Evolutionary conservation across 2,797 vertebrate genomes (phyloP), one percentile per base, ranked within the genome.

Genomic region (Esox lucius): DNA sequence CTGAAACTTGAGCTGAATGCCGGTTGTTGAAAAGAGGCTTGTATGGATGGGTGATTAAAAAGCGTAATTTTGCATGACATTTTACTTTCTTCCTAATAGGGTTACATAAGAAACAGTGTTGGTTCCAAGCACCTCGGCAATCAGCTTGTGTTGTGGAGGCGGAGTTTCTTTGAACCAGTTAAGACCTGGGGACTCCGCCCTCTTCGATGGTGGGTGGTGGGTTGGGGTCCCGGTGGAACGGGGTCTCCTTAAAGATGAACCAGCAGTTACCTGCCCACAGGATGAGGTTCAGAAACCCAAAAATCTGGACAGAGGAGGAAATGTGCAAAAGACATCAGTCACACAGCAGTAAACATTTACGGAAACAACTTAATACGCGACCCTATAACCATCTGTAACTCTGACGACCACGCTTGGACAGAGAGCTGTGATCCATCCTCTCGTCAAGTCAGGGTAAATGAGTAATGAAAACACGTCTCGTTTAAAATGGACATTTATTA

Each of bases 231-330:
- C 93, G 95, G 72, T 94, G 94, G 94, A 96, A 97, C 0, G 93
- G 80, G 15, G 97, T 98, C 91, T 98, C 96, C 91, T 97, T 96
- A 91, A 94, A 98, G 80, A 97, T 96, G 89, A 97, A 97, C 97
- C 97, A 98, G 89, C 95, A 96, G 91, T 98, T 98, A 62, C 96
- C 95, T 2, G 92, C 93, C 97, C 97, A 98, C 85, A 98, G 92
- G 89, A 97, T 91, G 83, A 98, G 91, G 90, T 96, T 98, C 87
- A 98, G 89, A 85, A 98, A 98, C 67, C 97, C 96, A 26, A 97
- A 96, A 79, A 96, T 95, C 97, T 97, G 73, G 5, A 75, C 39
- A 79, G 48, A 85, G 65, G 83, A 22, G 70, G 0, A 26, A 39
- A 51, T 70, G 79, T 7, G 76, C 7, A 24, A 72, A 42, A 33